Base-by-base conservation (phyloP, 2,888 invertebrate genomes). In the Colostygia pectinataria region DNA sequence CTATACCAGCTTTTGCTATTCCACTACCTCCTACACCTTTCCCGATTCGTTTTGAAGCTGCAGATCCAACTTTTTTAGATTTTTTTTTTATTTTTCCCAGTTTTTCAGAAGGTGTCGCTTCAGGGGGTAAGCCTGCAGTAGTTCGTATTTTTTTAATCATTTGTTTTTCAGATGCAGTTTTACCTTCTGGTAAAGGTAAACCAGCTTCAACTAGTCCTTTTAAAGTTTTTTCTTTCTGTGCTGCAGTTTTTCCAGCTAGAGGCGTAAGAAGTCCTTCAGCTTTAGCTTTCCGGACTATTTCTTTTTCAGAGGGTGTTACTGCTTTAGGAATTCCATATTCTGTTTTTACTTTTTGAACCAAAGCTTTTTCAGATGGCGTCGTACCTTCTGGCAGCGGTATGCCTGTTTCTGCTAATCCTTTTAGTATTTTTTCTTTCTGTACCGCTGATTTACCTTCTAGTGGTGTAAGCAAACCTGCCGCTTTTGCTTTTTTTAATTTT, bases 151-250 rank as follows among this genome's bases (percentile, higher is more conserved):
- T 77, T 57, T 62, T 61, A 5, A 76, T 51, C 10, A 76, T 45
- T 29, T 55, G 53, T 55, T 71, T 77, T 60, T 78, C 77, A 9
- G 79, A 77, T n/a, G 57, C 5, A 0, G 78, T 72, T 47, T 57
- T 68, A 8, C 69, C 76, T 59, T 69, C 69, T n/a, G 79, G 79
- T 31, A 78, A 49, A 2, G 75, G 77, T 6, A 79, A 43, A 2
- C 75, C 77, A 34, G 74, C 66, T 31, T 64, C 63, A 4, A 66
- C 69, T 18, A 74, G 51, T 0, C 72, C 74, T 66, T 53, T 74
- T 2, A 77, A 44, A 29, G 74, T 77, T 51, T 64, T 71, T 59
- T 77, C 74, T 45, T 74, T 74, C 55, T 75, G 57, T 29, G 56
- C 55, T 7, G 55, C 29, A 12, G 66, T 57, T 53, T 79, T 79